phyloP scores from a whole-genome alignment of 1,140 invertebrate genomes.

The Drosophila oshimai region DNA sequence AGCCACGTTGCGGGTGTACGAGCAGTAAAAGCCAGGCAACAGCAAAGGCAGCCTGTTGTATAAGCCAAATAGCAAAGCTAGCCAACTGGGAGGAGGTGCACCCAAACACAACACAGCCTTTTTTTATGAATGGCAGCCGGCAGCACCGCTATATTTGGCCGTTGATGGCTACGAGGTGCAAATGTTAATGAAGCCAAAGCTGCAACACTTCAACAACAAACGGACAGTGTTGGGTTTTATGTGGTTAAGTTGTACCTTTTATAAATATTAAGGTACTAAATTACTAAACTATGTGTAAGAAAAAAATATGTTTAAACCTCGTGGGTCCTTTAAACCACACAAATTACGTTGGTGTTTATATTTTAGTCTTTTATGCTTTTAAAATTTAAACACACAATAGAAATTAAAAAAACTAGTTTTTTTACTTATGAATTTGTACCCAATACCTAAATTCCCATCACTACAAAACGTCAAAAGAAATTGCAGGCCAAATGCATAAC shows the following conservation, averaged over 20 bases:
- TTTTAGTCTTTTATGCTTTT: too few relatives aligned
- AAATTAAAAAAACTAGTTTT: too few relatives aligned
- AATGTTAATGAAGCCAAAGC: conserved; percentile 74
- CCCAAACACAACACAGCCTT: too few relatives aligned
- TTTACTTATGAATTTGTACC: not conserved
- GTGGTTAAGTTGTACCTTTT: not conserved
- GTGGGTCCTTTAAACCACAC: too few relatives aligned
- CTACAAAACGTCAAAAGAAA: conserved; percentile 40
- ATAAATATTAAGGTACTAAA: not conserved
- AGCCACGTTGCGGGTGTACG: conserved; percentile 39
- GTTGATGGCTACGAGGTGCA: conserved; percentile 62
- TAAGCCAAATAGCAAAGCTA: conserved; percentile 34
- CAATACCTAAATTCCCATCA: not conserved
- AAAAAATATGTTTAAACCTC: too few relatives aligned
- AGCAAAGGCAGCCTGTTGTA: conserved; percentile 38
- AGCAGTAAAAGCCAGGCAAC: not conserved
- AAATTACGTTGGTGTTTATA: too few relatives aligned
- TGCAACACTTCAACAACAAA: conserved; percentile 17
- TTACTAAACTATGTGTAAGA: too few relatives aligned
- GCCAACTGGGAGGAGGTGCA: conserved; percentile 16
- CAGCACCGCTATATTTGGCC: conserved; percentile 67
- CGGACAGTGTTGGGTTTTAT: not conserved
- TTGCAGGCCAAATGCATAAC: conserved; percentile 72
- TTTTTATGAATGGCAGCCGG: conserved; percentile 71
- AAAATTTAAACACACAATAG: too few relatives aligned